Percentiles rank a stretch among this genome's conserved stretches.
Evolutionary conservation across 2,797 vertebrate genomes (phyloP).

Genomic region (Coilia nasus): DNA sequence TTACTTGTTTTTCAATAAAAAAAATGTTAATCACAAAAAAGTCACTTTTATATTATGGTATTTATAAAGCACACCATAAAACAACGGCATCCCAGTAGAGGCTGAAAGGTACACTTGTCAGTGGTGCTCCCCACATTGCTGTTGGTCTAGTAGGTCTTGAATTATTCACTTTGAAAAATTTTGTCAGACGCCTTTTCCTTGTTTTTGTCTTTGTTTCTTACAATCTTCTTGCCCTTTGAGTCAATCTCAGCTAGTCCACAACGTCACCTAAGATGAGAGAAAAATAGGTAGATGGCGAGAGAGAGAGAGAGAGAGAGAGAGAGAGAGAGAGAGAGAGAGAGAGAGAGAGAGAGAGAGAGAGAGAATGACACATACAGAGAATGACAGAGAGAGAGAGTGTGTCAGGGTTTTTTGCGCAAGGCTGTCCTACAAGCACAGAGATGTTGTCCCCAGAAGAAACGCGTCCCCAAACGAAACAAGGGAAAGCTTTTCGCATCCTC

Average conservation of each 20-base stretch:
- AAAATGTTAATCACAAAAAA: too few species aligned
- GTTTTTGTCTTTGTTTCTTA: neutral
- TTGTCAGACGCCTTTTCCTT: neutral
- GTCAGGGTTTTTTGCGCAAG: neutral
- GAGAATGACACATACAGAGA: neutral
- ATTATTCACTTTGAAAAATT: neutral
- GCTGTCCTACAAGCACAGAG: conserved; percentile 9
- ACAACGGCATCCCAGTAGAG: too few species aligned
- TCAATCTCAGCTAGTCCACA: neutral
- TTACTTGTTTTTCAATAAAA: too few species aligned
- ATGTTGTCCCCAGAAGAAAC: conserved; percentile 15
- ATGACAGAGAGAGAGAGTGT: conserved; percentile 15
- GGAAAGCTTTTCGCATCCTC: conserved; percentile 39
- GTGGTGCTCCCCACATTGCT: neutral
- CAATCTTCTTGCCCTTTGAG: neutral
- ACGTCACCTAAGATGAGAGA: conserved; percentile 4
- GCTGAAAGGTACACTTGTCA: too few species aligned
- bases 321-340: neutral
- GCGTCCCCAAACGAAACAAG: conserved; percentile 21
- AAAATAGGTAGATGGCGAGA: neutral
- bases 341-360: neutral
- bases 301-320: neutral
- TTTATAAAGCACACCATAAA: too few species aligned
- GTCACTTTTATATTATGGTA: too few species aligned
- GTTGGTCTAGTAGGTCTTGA: neutral